Evolutionary conservation across 2,113 vertebrate species (phyloP).

Genomic region (Colossoma macropomum): DNA sequence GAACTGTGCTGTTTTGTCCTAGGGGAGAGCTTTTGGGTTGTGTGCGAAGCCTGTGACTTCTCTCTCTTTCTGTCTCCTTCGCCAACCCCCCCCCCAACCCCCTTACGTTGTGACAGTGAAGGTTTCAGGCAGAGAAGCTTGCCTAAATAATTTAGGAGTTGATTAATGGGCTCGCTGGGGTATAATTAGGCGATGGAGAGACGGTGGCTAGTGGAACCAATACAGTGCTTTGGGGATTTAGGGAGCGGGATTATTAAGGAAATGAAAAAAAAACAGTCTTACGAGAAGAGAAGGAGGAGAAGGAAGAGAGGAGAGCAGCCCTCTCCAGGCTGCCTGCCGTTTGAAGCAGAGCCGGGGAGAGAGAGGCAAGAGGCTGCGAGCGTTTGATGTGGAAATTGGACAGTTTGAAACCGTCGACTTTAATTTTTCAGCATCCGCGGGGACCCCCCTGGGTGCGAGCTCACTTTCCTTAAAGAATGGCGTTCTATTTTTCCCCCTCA

Average conservation of each 20-base stretch:
- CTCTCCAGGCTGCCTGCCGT: constrained; percentile 78
- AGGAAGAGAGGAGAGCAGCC: constrained; percentile 79
- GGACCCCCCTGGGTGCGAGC: constrained; percentile 77
- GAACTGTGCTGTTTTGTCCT: constrained; percentile 50
- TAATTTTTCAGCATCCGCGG: constrained; percentile 92
- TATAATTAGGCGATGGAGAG: constrained; percentile 91
- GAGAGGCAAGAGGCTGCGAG: constrained; percentile 73
- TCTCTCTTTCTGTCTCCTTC: constrained; percentile 25
- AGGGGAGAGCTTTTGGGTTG: constrained; percentile 48
- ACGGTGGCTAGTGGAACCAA: constrained; percentile 83
- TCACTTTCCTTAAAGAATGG: constrained; percentile 62
- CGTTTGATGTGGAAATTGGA: constrained; percentile 96
- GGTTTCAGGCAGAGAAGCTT: constrained; percentile 81
- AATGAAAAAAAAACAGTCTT: constrained; percentile 61
- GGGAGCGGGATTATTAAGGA: constrained; percentile 74
- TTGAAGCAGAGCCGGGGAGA: constrained; percentile 89
- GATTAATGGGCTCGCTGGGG: constrained; percentile 92
- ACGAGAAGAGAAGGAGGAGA: constrained; percentile 69
- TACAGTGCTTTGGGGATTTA: constrained; percentile 85
- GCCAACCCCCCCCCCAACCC: not conserved
- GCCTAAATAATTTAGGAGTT: constrained; percentile 92
- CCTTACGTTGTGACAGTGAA: constrained; percentile 73
- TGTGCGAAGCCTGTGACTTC: constrained; percentile 47
- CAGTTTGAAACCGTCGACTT: constrained; percentile 94
- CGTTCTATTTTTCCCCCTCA: constrained; percentile 75